Evolutionary conservation across 2,797 vertebrate genomes (phyloP).

Genomic region (Leptodactylus fallax): DNA sequence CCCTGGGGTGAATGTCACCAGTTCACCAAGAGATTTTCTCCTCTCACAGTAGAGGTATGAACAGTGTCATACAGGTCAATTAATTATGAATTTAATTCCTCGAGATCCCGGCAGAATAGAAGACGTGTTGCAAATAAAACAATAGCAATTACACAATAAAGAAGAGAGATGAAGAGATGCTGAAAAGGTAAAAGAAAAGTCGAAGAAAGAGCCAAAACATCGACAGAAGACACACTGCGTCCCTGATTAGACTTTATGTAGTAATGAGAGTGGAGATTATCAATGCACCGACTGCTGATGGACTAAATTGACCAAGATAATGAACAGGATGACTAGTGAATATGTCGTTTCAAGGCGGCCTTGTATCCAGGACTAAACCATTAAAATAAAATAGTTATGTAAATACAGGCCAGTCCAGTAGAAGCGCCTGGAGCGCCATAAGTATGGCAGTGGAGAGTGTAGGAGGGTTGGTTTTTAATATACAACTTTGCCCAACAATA

Average conservation of each 20-base stretch:
- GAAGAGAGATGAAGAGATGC: not conserved
- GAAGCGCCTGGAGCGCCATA: not conserved
- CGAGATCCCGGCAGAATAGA: slow-evolving; percentile 5
- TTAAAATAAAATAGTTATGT: not conserved
- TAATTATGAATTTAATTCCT: slow-evolving; percentile 60
- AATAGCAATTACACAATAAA: slow-evolving; percentile 2
- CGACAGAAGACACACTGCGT: not conserved
- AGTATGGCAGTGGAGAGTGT: not conserved
- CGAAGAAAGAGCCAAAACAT: not conserved
- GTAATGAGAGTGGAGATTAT: slow-evolving; percentile 10
- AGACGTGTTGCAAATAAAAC: slow-evolving; percentile 38
- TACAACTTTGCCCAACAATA: too few species aligned
- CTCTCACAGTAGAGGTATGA: slow-evolving; percentile 41
- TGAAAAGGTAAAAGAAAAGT: not conserved
- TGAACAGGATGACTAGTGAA: not conserved
- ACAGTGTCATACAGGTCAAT: slow-evolving; percentile 55
- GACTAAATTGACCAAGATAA: slow-evolving; percentile 15
- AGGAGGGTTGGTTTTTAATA: not conserved
- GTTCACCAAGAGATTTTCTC: slow-evolving; percentile 52
- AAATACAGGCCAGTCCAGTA: not conserved
- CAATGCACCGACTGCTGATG: not conserved
- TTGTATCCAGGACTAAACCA: not conserved
- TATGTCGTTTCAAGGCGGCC: not conserved
- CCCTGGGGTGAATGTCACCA: slow-evolving; percentile 34
- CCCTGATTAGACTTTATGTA: not conserved